These are phyloP conservation scores for Nothura maculosa DNA, from an alignment of 2,797 vertebrate genomes.

Conservation along the genomic window DNA sequence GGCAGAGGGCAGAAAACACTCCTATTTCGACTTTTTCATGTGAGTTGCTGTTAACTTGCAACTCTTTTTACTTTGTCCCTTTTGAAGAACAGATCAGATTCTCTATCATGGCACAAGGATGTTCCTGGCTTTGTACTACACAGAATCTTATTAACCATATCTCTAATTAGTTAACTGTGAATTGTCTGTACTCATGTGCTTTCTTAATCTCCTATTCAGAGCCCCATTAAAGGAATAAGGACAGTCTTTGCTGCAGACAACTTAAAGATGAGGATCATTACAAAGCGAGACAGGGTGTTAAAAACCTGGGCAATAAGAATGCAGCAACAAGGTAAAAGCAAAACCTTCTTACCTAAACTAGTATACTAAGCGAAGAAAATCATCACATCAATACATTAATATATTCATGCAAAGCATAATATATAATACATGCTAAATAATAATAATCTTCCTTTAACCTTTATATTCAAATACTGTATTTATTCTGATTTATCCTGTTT, in stretches of 20 bases:
- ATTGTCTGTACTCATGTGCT: neutral
- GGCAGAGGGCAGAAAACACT: constrained; percentile 27
- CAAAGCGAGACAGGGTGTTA: neutral
- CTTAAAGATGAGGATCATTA: neutral
- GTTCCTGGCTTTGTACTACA: neutral
- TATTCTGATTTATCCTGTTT: neutral
- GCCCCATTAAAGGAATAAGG: neutral
- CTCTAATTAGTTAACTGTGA: neutral
- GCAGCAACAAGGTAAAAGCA: neutral
- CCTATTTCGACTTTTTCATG: constrained; percentile 48
- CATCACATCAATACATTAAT: neutral
- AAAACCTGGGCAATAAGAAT: neutral
- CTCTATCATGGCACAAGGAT: neutral
- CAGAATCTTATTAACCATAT: neutral
- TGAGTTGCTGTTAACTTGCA: neutral
- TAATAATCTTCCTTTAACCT: neutral
- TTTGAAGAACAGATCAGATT: neutral
- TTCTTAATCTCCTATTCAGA: neutral
- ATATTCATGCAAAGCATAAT: neutral
- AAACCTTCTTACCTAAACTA: neutral
- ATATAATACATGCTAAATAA: neutral
- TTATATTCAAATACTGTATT: neutral
- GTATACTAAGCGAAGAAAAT: neutral
- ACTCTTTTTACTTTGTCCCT: neutral
- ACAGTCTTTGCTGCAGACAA: neutral